phyloP scores from a whole-genome alignment of 1,140 invertebrate genomes.

The Penaeus indicus region DNA sequence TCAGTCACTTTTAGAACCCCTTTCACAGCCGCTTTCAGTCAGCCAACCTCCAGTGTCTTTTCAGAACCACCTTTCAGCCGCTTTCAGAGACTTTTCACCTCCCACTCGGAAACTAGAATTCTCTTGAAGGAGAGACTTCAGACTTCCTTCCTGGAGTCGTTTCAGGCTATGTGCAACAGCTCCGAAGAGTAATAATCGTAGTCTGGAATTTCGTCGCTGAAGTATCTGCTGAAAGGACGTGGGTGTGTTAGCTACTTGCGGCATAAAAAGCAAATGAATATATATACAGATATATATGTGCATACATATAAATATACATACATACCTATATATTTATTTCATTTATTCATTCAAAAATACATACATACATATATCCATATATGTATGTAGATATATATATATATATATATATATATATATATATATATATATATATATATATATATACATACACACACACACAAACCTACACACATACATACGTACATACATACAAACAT shows the following conservation, averaged over 20 bases:
- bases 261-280: not conserved
- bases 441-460: not conserved
- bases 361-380: too few relatives aligned
- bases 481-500: not conserved
- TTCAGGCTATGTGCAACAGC: conserved; percentile 3
- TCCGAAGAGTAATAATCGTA: conserved; percentile 4
- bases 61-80: too few relatives aligned
- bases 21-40: too few relatives aligned
- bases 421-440: not conserved
- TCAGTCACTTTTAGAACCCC: too few relatives aligned
- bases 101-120: too few relatives aligned
- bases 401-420: too few relatives aligned
- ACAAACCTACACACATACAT: not conserved
- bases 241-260: not conserved
- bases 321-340: too few relatives aligned
- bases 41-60: too few relatives aligned
- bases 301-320: not conserved
- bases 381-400: too few relatives aligned
- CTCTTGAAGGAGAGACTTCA: too few relatives aligned
- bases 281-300: not conserved
- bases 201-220: not conserved
- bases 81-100: too few relatives aligned
- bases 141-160: not conserved
- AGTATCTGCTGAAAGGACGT: not conserved
- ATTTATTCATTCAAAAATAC: too few relatives aligned